phyloP scores from a whole-genome alignment of 2,797 vertebrate genomes.

The Perodicticus potto region DNA sequence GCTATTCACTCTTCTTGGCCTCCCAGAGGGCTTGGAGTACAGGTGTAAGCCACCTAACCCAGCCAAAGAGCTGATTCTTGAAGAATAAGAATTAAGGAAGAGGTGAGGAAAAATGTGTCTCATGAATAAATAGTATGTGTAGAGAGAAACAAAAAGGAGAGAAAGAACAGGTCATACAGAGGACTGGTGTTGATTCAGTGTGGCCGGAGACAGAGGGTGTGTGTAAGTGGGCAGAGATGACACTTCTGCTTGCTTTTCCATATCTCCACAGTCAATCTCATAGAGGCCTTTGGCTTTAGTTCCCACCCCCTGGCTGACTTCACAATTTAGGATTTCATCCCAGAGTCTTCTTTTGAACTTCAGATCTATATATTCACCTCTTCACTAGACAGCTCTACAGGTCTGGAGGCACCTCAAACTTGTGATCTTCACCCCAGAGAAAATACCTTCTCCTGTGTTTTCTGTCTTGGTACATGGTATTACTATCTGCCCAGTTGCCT shows the following conservation, averaged over 20 bases:
- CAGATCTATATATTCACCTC: not conserved
- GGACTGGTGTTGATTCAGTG: not conserved
- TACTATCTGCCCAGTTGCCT: not conserved
- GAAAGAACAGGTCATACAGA: not conserved
- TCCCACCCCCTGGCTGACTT: not conserved
- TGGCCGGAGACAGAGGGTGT: not conserved
- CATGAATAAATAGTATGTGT: not conserved
- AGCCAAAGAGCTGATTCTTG: not conserved
- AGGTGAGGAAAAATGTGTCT: not conserved
- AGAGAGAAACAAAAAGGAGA: not conserved
- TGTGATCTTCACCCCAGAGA: not conserved
- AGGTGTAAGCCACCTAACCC: no score
- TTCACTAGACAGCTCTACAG: not conserved
- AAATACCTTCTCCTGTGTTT: not conserved
- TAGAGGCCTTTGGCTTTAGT: not conserved
- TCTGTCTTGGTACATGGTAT: not conserved
- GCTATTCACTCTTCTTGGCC: no score
- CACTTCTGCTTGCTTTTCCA: not conserved
- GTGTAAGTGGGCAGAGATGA: not conserved
- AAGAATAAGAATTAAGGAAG: not conserved
- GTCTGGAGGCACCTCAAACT: not conserved
- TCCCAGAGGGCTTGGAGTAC: no score
- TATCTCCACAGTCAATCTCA: not conserved
- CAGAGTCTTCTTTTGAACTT: not conserved
- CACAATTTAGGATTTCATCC: not conserved